A percentile compares a stretch with the other conserved stretches of the same genome.
phyloP scores from a whole-genome alignment of 64 coral and sea anemone genomes.

The Dendronephthya gigantea region DNA sequence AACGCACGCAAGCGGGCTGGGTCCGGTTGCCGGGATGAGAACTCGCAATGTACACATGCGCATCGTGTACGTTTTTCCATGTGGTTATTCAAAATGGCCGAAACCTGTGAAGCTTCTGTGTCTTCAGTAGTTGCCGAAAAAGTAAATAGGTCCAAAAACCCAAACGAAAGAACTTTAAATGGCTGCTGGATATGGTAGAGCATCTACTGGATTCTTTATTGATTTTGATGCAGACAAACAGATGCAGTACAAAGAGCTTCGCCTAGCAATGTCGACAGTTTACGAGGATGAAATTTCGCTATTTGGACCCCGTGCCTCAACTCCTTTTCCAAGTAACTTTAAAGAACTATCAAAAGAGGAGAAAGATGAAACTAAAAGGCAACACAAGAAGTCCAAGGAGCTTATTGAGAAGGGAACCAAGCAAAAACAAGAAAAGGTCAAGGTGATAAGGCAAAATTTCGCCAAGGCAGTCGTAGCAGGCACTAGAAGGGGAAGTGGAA shows the following conservation, averaged over 20 bases:
- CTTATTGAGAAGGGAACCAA: slow-evolving; percentile 34
- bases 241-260: slow-evolving; percentile 19
- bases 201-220: no score
- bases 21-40: neutral
- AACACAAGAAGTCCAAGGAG: slow-evolving; percentile 16
- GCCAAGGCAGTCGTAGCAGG: slow-evolving; percentile 41
- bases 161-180: no score
- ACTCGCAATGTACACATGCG: no score
- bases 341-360: slow-evolving; percentile 19
- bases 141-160: no score
- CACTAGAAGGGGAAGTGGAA: slow-evolving; percentile 34
- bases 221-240: slow-evolving; percentile 30
- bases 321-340: slow-evolving; percentile 25
- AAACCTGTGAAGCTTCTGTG: no score
- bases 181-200: no score
- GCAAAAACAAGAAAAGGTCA: slow-evolving; percentile 38
- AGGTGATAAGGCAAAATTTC: slow-evolving; percentile 37
- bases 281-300: neutral
- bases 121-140: no score
- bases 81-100: no score
- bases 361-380: neutral
- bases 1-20: no score
- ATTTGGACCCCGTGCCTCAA: slow-evolving; percentile 11
- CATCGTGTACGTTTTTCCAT: no score
- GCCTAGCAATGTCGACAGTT: slow-evolving; percentile 10